Evolutionary conservation across 2,113 vertebrate species (phyloP).

Genomic region (Platanista minor): DNA sequence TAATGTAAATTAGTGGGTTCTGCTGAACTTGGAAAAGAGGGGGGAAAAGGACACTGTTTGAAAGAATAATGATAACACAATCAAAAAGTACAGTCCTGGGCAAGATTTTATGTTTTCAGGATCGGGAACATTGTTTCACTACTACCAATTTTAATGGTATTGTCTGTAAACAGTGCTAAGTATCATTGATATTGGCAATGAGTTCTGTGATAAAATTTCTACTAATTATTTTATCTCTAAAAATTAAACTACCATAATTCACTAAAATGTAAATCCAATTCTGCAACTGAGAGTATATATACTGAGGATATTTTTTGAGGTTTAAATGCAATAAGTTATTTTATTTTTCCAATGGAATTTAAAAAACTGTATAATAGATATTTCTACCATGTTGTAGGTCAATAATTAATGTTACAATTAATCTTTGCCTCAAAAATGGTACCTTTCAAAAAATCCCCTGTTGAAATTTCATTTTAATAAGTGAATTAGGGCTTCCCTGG

Average conservation of each 20-base stretch:
- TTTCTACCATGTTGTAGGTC: neutral
- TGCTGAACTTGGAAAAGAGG: neutral
- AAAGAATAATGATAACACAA: neutral
- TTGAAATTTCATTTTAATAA: neutral
- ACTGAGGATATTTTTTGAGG: neutral
- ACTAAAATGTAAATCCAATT: neutral
- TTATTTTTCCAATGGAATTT: neutral
- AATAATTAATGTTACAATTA: neutral
- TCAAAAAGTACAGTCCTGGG: neutral
- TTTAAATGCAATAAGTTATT: neutral
- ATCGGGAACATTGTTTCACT: neutral
- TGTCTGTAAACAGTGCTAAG: neutral
- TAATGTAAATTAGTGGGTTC: neutral
- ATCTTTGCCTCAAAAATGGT: neutral
- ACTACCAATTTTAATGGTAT: neutral
- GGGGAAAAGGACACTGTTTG: neutral
- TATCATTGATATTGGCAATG: too few species aligned
- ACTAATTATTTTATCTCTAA: neutral
- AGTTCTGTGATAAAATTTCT: neutral
- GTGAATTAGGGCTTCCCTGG: too few species aligned
- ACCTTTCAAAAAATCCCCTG: neutral
- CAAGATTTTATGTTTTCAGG: neutral
- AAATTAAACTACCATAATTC: neutral
- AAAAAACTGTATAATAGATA: neutral
- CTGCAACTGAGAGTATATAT: neutral